A percentile compares a stretch with the other conserved stretches of the same genome.
These are phyloP conservation scores for Piprites chloris DNA, from an alignment of 2,113 vertebrate species.

Conservation along the genomic window DNA sequence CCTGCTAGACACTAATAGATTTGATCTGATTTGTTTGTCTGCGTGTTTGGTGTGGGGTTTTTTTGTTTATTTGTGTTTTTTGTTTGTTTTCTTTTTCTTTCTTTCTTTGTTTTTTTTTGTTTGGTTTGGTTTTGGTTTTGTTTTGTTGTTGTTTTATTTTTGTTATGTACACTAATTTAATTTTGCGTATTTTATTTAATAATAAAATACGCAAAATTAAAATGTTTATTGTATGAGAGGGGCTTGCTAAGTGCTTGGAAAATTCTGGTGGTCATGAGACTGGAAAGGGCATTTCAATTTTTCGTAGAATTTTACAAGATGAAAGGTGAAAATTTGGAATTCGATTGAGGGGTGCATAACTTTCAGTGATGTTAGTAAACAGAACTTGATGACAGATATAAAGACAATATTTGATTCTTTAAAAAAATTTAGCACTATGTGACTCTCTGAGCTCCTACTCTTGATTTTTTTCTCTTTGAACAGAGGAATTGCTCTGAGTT, in stretches of 20 bases:
- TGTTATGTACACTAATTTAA: not conserved
- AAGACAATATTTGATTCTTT: not conserved
- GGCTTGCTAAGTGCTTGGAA: not conserved
- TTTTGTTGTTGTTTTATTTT: not conserved
- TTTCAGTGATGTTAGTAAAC: not conserved
- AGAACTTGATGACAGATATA: not conserved
- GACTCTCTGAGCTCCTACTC: not conserved
- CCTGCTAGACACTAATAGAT: not conserved
- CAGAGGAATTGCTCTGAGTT: not conserved
- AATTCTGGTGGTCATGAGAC: not conserved
- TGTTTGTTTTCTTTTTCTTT: not conserved
- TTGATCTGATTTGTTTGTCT: not conserved
- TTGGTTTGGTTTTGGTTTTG: not conserved
- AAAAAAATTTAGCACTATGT: accelerated
- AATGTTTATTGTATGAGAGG: not conserved
- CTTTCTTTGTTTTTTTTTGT: not conserved
- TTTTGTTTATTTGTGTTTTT: too few relatives aligned
- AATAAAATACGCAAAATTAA: too few relatives aligned
- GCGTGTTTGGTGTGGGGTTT: accelerated
- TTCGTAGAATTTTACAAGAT: not conserved
- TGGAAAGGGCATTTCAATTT: not conserved
- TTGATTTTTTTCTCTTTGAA: accelerated
- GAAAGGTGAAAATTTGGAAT: not conserved
- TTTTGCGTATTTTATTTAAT: not conserved
- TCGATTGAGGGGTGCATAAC: not conserved